These are phyloP conservation scores for Ambastaia sidthimunki DNA, from an alignment of 2,797 vertebrate species.

Conservation along the genomic window DNA sequence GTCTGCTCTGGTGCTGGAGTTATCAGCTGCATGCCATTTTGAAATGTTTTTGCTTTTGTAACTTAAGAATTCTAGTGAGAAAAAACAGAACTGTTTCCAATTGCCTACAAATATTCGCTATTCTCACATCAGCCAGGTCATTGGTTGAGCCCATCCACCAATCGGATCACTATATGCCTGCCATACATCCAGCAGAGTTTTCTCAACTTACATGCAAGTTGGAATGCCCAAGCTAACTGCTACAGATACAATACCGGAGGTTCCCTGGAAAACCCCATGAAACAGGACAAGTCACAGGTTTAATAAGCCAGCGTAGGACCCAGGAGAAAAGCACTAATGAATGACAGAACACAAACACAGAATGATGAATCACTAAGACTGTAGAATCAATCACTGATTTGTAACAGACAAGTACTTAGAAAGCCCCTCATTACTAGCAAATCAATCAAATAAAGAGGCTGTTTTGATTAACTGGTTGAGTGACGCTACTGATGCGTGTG, in stretches of 20 bases:
- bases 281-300: slow-evolving; percentile 43
- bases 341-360: slow-evolving; percentile 51
- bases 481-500: slow-evolving; percentile 18
- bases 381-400: slow-evolving; percentile 27
- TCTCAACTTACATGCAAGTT: slow-evolving; percentile 56
- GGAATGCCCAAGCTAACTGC: slow-evolving; percentile 69
- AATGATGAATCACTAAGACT: slow-evolving; percentile 46
- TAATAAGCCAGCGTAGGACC: slow-evolving; percentile 43
- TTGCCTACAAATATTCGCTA: slow-evolving; percentile 31
- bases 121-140: slow-evolving; percentile 59
- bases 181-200: slow-evolving; percentile 37
- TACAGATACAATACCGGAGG: slow-evolving; percentile 40
- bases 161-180: slow-evolving; percentile 62
- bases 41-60: not conserved
- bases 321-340: slow-evolving; percentile 42
- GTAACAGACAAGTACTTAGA: slow-evolving; percentile 24
- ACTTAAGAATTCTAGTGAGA: not conserved
- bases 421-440: slow-evolving; percentile 13
- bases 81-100: slow-evolving; percentile 58
- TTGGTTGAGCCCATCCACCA: slow-evolving; percentile 72
- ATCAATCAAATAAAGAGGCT: slow-evolving; percentile 25
- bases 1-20: not conserved
- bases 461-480: slow-evolving; percentile 26
- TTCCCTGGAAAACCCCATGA: slow-evolving; percentile 54
- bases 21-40: not conserved